phyloP scores from a whole-genome alignment of 2,113 vertebrate species.

The Noturus placidus region DNA sequence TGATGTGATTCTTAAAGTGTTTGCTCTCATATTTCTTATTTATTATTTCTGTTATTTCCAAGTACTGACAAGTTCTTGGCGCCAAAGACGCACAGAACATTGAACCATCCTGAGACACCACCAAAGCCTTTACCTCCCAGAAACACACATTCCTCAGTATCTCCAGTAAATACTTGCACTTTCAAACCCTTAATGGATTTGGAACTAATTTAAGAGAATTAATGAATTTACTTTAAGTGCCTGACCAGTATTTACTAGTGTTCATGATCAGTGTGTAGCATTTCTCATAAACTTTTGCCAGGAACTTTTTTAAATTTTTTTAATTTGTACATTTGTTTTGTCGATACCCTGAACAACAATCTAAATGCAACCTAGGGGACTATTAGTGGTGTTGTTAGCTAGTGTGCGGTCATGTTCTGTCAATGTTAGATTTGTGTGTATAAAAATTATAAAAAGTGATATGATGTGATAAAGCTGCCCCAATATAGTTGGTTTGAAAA shows the following conservation, averaged over 20 bases:
- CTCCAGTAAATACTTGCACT: constrained; percentile 44
- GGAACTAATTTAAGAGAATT: constrained; percentile 22
- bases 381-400: neutral
- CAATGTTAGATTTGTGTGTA: neutral
- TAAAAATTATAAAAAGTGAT: neutral
- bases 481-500: neutral
- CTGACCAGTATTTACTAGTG: constrained; percentile 40
- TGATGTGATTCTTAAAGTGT: neutral
- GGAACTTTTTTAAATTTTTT: neutral
- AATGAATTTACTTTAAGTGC: constrained; percentile 46
- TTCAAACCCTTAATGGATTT: constrained; percentile 18
- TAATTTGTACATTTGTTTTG: neutral
- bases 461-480: neutral
- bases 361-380: neutral
- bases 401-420: neutral
- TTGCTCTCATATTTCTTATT: neutral
- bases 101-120: neutral
- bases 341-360: neutral
- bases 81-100: constrained; percentile 36
- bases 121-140: constrained; percentile 42
- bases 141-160: constrained; percentile 33
- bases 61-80: neutral
- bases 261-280: constrained; percentile 35
- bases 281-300: constrained; percentile 1
- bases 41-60: neutral